A percentile compares a stretch with the other conserved stretches of the same genome.
phyloP scores from a whole-genome alignment of 2,888 invertebrate species.

The Amphipoea lucens region DNA sequence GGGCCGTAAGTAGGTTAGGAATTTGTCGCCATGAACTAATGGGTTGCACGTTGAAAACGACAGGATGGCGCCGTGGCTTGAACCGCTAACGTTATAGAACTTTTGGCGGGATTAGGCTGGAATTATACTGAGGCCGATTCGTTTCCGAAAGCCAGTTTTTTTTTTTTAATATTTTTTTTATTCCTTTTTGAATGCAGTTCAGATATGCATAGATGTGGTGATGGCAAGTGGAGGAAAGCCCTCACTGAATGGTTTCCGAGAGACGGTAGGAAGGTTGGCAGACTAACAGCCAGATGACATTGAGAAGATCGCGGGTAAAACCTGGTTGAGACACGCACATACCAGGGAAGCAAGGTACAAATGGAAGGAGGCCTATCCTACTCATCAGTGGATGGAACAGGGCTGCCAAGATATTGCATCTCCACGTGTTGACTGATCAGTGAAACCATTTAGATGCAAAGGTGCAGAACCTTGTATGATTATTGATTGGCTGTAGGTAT shows the following conservation, averaged over 20 bases:
- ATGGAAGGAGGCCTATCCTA: neutral
- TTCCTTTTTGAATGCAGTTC: neutral
- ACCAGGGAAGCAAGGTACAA: neutral
- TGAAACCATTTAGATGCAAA: neutral
- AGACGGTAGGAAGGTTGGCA: too few species aligned
- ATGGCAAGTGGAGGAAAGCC: neutral
- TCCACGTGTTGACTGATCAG: neutral
- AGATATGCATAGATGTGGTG: neutral
- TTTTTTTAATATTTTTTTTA: too few species aligned
- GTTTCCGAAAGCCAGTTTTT: neutral
- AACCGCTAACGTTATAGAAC: neutral
- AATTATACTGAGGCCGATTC: neutral
- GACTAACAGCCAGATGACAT: too few species aligned
- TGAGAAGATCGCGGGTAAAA: too few species aligned
- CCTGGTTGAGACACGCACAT: too few species aligned
- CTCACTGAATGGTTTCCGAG: too few species aligned
- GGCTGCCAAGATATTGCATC: neutral
- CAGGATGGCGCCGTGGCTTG: neutral
- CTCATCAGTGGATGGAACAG: neutral
- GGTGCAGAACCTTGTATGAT: neutral
- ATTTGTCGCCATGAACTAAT: constrained; percentile 47
- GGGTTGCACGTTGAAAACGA: constrained; percentile 30
- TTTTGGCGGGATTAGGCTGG: neutral
- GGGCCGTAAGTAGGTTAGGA: constrained; percentile 53
- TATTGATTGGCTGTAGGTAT: neutral